Evolutionary conservation across 2,888 invertebrate species (phyloP), one percentile per base, ranked within the genome.

Genomic region (Oxycera nigricornis): DNA sequence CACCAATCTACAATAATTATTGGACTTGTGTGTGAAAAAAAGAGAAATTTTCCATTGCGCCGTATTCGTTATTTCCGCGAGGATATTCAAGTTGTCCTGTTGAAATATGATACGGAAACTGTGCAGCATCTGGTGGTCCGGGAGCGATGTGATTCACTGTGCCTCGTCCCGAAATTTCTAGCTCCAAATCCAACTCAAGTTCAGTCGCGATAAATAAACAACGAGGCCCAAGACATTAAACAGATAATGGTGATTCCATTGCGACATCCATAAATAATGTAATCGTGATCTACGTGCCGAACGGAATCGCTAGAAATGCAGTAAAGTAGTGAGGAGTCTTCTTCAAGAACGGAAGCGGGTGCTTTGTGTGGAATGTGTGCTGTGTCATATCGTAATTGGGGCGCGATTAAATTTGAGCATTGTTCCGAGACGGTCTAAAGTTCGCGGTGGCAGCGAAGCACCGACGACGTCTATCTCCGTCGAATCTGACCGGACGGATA

Each of bases 171-270:
- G 55, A 24, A 55, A 24, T n/a, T n/a, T n/a, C n/a, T n/a, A n/a
- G n/a, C n/a, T n/a, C n/a, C n/a, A n/a, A n/a, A n/a, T 11, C 6
- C 14, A 3, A 24, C 22, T 24, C 6, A 22, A 7, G 55, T 55
- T 55, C 24, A 9, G 14, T 39, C 14, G 14, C 14, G n/a, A n/a
- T n/a, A n/a, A 3, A 24, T 55, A 55, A 55, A 2, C 55, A 55
- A 14, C 46, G 46, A 55, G 17, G 20, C 22, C 22, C 24, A 39
- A 59, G 3, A 35, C 65, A 65, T 65, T 22, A 65, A 24, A 35
- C 65, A 65, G 65, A 65, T 41, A n/a, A n/a, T n/a, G 65, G 41
- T 65, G 65, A 65, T 24, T 65, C 41, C 65, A 65, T 65, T 65
- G 39, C 65, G 65, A 7, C 41, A 65, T 30, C 22, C 20, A 39